Evolutionary conservation across 2,888 invertebrate genomes (phyloP).

Genomic region (Chloroclysta siterata): DNA sequence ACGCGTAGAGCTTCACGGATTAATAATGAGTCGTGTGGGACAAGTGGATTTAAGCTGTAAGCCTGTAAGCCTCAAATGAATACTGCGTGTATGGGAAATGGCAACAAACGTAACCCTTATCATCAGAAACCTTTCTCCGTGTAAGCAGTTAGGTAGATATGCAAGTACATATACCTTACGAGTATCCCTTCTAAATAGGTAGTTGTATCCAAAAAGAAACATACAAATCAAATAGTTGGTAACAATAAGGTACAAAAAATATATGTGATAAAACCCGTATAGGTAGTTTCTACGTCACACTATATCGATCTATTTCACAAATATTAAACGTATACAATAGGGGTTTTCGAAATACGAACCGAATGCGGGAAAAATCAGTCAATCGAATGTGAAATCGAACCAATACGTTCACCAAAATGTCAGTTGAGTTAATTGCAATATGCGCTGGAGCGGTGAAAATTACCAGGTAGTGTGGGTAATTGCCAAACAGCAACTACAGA

Average conservation of each 20-base stretch:
- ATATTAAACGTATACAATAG: background rate
- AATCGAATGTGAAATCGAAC: constrained; percentile 30
- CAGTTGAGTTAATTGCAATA: constrained; percentile 45
- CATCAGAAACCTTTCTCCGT: background rate
- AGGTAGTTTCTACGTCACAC: constrained; percentile 10
- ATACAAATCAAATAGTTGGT: background rate
- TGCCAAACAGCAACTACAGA: constrained; percentile 25
- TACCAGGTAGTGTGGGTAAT: constrained; percentile 23
- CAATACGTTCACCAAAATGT: constrained; percentile 32
- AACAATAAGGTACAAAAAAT: background rate
- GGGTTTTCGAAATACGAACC: constrained; percentile 24
- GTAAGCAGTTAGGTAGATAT: background rate
- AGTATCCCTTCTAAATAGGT: background rate
- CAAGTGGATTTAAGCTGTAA: constrained; percentile 17
- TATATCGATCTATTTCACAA: constrained; percentile 23
- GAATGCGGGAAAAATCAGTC: constrained; percentile 24
- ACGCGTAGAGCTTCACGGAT: constrained; percentile 40
- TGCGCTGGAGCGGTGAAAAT: constrained; percentile 42
- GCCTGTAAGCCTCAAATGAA: background rate
- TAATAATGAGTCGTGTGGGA: constrained; percentile 30
- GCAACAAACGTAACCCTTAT: background rate
- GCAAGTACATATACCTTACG: background rate
- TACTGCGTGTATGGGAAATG: background rate
- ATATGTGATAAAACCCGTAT: constrained; percentile 18
- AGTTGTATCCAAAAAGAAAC: constrained; percentile 15